Evolutionary conservation across 2,888 invertebrate species (phyloP).

Genomic region (Liopterus haemorrhoidalis): DNA sequence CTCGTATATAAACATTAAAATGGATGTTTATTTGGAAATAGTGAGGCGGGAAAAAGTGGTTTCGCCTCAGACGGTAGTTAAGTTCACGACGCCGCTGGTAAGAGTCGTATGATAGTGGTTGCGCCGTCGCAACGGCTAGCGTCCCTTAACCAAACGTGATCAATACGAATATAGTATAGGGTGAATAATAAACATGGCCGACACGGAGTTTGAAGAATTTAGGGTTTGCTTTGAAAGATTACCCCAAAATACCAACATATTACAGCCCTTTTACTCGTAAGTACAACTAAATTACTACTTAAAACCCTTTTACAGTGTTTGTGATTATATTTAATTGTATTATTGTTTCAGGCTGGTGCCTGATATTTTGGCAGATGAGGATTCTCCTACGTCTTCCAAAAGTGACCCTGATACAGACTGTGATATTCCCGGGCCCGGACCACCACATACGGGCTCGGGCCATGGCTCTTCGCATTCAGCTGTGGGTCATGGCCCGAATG

Average conservation of each 20-base stretch:
- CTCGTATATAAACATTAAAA: too few species aligned
- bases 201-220: conserved; percentile 91
- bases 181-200: conserved; percentile 67
- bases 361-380: conserved; percentile 75
- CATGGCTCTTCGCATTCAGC: conserved; percentile 22
- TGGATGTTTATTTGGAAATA: too few species aligned
- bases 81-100: too few species aligned
- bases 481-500: conserved; percentile 5
- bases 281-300: conserved; percentile 43
- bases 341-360: conserved; percentile 65
- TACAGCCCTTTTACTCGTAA: conserved; percentile 86
- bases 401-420: conserved; percentile 58
- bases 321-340: conserved; percentile 15
- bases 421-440: conserved; percentile 39
- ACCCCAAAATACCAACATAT: conserved; percentile 70
- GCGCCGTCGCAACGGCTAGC: conserved; percentile 10
- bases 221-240: conserved; percentile 77
- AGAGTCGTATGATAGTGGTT: conserved; percentile 2
- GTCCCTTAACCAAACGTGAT: too few species aligned
- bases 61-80: too few species aligned
- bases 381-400: conserved; percentile 72
- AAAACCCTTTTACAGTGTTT: background rate
- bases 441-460: conserved; percentile 23
- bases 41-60: too few species aligned
- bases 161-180: conserved; percentile 24